A percentile compares a stretch with the other conserved stretches of the same genome.
These are phyloP conservation scores for Daphoenositta chrysoptera DNA, from an alignment of 2,113 vertebrate species.

Conservation along the genomic window DNA sequence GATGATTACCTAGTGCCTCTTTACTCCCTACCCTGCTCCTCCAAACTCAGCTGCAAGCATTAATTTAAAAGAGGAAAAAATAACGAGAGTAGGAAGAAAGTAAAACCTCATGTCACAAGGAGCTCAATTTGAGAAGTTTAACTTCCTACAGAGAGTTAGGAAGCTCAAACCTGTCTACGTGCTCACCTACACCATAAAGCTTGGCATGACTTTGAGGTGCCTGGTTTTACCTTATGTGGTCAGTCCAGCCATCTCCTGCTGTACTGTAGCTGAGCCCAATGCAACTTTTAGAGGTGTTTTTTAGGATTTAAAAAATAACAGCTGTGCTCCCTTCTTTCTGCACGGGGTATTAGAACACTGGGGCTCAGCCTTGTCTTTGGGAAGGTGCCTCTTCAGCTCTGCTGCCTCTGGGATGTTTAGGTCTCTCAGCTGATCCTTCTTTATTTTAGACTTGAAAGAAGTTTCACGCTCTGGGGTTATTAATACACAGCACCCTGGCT, in stretches of 20 bases:
- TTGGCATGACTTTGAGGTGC: background rate
- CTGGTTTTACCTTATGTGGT: background rate
- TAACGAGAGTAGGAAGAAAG: background rate
- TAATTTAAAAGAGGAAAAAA: background rate
- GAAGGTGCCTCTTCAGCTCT: background rate
- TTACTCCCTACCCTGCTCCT: background rate
- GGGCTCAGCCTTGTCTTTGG: background rate
- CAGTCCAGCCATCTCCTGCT: background rate
- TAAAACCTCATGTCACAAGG: background rate
- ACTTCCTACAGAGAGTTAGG: background rate
- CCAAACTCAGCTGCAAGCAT: background rate
- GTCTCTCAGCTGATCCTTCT: background rate
- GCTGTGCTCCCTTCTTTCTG: background rate
- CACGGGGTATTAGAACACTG: background rate
- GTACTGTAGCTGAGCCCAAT: background rate
- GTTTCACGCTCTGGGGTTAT: background rate
- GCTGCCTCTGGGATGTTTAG: background rate
- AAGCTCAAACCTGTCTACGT: background rate
- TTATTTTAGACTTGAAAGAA: background rate
- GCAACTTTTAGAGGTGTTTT: background rate
- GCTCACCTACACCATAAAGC: background rate
- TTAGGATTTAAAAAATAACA: background rate
- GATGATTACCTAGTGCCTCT: slow-evolving; percentile 11
- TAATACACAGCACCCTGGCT: background rate
- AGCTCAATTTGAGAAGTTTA: background rate